Evolutionary conservation across 2,113 vertebrate species (phyloP), one percentile per base, ranked within the genome.

Genomic region (Bostrychus sinensis): DNA sequence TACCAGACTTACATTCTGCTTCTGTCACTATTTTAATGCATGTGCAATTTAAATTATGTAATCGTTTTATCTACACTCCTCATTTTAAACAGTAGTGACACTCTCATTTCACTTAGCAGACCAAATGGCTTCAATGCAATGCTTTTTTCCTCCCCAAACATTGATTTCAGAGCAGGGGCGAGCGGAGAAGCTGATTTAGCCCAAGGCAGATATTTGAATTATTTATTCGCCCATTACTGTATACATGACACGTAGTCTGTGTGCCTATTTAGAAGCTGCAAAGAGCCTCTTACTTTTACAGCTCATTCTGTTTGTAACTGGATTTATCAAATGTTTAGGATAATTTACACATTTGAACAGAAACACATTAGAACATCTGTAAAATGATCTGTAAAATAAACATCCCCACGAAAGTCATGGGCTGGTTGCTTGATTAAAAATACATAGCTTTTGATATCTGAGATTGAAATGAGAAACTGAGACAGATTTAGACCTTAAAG

Each of bases 151-250:
- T 81, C 53, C 76, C 58, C 4, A 19, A 81, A 76, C 83, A 86
- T 83, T 23, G 74, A 83, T 88, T 77, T 83, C 9, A 61, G 32
- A 66, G 71, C 28, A 1, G 55, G 62, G 77, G 45, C 5, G 36
- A 78, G 67, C 51, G 7, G 42, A 73, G 76, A 41, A 54, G 81
- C 61, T 77, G 76, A 78, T 85, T 81, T 77, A 63, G 81, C 87
- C 80, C 57, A 3, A 66, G 83, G 84, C 84, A 72, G 16, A 16
- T 70, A 68, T 67, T 26, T 89, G 41, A 83, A 88, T 85, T 80
- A 90, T 90, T 83, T 80, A 88, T 87, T 46, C 50, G 37, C 46
- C 72, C 73, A 84, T 88, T 85, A 86, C 77, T 72, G 65, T 81
- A 78, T 75, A 83, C 82, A 83, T 77, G 85, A 81, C 67, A 78